A percentile compares a stretch with the other conserved stretches of the same genome.
Evolutionary conservation across 2,113 vertebrate genomes (phyloP).

Genomic region (Saccopteryx bilineata): DNA sequence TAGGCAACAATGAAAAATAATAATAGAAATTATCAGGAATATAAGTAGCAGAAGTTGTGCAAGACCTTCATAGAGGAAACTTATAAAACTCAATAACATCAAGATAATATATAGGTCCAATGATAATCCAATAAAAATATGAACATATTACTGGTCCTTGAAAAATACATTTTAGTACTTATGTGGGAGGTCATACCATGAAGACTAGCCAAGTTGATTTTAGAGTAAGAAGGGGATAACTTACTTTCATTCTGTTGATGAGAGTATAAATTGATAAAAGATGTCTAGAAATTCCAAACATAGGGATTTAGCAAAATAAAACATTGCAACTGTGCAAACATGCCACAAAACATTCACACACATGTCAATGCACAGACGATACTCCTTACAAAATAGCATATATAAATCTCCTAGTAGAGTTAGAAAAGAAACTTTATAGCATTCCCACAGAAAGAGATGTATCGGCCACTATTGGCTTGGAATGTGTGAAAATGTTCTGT

Average conservation of each 20-base stretch:
- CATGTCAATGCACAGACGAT: background rate
- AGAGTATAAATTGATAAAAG: background rate
- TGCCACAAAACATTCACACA: background rate
- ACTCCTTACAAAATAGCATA: background rate
- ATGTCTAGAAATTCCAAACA: background rate
- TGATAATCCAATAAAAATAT: background rate
- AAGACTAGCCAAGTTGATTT: background rate
- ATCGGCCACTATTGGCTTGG: too few relatives aligned
- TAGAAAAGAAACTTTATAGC: too few relatives aligned
- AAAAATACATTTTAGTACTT: background rate
- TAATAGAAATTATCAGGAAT: background rate
- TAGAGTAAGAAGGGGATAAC: background rate
- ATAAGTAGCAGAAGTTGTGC: background rate
- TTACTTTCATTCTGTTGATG: background rate
- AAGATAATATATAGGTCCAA: background rate
- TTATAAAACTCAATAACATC: background rate
- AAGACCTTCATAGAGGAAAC: background rate
- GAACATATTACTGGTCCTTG: background rate
- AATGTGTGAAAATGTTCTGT: too few relatives aligned
- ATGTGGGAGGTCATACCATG: background rate
- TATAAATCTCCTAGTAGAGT: too few relatives aligned
- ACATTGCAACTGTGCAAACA: background rate
- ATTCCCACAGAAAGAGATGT: too few relatives aligned
- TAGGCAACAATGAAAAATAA: background rate
- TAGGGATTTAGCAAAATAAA: background rate